Conservation (phyloP, 2,888 invertebrate species). For the Epistrophe eligans region DNA sequence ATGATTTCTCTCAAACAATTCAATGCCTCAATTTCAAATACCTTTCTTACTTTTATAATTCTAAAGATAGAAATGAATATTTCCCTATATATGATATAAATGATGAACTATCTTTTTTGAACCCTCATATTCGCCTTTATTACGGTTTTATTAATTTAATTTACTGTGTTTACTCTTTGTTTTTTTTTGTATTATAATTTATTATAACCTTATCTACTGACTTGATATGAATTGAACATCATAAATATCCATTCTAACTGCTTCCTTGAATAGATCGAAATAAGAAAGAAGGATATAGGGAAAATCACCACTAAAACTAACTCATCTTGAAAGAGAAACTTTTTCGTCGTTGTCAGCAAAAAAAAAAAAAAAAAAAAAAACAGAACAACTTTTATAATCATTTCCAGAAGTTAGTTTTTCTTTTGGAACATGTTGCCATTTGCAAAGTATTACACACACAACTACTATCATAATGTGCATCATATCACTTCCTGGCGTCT, state of each 20-base stretch:
- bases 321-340: constrained; percentile 18
- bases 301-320: constrained; percentile 9
- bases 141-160: background rate
- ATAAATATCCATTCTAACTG: background rate
- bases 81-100: background rate
- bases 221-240: background rate
- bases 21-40: background rate
- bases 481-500: constrained; percentile 59
- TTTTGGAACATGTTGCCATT: constrained; percentile 25
- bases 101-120: background rate
- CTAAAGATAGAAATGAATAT: background rate
- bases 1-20: background rate
- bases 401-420: constrained; percentile 12
- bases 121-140: background rate
- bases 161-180: background rate
- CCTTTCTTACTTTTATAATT: background rate
- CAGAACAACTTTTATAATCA: constrained; percentile 38
- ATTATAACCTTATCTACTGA: constrained; percentile 7
- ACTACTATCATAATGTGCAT: constrained; percentile 52
- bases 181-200: background rate
- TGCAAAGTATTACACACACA: constrained; percentile 38
- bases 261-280: background rate
- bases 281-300: background rate
- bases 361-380: background rate
- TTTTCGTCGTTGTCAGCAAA: constrained; percentile 4